Evolutionary conservation across 2,888 invertebrate species (phyloP), one percentile per base, ranked within the genome.

Genomic region (Diloba caeruleocephala): DNA sequence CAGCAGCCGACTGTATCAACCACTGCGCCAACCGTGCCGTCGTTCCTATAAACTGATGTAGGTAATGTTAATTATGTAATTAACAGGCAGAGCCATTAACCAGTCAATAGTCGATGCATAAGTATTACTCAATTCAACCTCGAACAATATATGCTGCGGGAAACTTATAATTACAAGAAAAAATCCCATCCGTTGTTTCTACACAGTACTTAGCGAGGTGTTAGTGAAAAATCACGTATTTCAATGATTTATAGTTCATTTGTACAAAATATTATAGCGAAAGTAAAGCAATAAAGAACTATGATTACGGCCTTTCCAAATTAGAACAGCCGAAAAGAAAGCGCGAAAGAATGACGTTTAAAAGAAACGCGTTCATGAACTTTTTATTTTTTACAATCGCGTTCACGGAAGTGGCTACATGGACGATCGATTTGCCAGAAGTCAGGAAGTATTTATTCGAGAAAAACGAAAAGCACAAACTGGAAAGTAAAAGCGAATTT

Each of bases 401-500:
- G 43, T 41, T 81, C 23, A 55, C 75, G 42, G 77, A 82, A 71
- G 84, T 85, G 25, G 36, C 74, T 4, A 46, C 86, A n/a, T 92
- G 91, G 91, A 90, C 90, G 0, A 80, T 90, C 14, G 89, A 92
- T 67, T 69, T 90, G 51, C 83, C 84, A 29, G 87, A 87, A 76
- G 84, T 86, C 38, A 74, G 89, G 23, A 84, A 80, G 41, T 81
- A 77, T 56, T 76, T 81, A 46, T 85, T 87, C 12, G 79, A 84
- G 32, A 82, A 79, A 58, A 72, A 79, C 37, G 76, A 77, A n/a
- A 55, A 52, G 1, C 53, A 60, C 19, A 71, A 67, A 10, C 44
- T 61, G 19, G 44, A 44, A 17, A 38, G 9, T 21, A 58, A 26
- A 21, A 53, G 36, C 33, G 68, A 39, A 42, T 62, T 52, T 33